Conservation (phyloP, 2,888 invertebrate species). For the Perdita meconis region DNA sequence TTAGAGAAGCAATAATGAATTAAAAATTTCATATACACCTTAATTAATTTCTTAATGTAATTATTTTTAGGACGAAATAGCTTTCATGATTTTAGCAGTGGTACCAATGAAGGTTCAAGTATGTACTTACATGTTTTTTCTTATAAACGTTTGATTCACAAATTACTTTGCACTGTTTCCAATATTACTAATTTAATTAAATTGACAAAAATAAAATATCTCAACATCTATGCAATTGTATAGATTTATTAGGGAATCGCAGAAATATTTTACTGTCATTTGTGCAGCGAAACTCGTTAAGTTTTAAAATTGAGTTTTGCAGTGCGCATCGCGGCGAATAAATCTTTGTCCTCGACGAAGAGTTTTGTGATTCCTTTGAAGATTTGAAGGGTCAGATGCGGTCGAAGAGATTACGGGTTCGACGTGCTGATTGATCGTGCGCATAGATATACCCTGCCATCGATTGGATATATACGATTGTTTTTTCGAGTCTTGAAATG, state of each 20-base stretch:
- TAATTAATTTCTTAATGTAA: too few relatives aligned
- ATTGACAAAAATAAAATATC: neutral
- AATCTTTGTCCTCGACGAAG: conserved; percentile 41
- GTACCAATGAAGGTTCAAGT: too few relatives aligned
- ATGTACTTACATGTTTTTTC: too few relatives aligned
- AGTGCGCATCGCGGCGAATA: conserved; percentile 24
- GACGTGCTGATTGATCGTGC: conserved; percentile 41
- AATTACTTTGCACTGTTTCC: neutral
- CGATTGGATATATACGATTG: conserved; percentile 24
- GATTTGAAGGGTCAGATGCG: conserved; percentile 52
- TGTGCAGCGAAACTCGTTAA: conserved; percentile 1
- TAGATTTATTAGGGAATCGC: neutral
- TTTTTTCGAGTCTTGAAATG: conserved; percentile 8
- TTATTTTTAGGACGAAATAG: too few relatives aligned
- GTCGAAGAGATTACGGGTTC: conserved; percentile 40
- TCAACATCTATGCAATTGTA: neutral
- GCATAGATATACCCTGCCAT: conserved; percentile 28
- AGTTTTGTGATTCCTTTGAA: conserved; percentile 30
- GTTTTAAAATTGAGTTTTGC: conserved; percentile 12
- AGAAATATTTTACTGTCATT: neutral
- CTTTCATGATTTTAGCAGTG: too few relatives aligned
- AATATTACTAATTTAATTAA: neutral
- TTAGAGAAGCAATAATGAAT: too few relatives aligned
- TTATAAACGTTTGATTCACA: too few relatives aligned
- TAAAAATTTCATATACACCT: too few relatives aligned